These are phyloP conservation scores for Yoshiicerus persimilis DNA, from an alignment of 1,140 invertebrate species.

Conservation along the genomic window DNA sequence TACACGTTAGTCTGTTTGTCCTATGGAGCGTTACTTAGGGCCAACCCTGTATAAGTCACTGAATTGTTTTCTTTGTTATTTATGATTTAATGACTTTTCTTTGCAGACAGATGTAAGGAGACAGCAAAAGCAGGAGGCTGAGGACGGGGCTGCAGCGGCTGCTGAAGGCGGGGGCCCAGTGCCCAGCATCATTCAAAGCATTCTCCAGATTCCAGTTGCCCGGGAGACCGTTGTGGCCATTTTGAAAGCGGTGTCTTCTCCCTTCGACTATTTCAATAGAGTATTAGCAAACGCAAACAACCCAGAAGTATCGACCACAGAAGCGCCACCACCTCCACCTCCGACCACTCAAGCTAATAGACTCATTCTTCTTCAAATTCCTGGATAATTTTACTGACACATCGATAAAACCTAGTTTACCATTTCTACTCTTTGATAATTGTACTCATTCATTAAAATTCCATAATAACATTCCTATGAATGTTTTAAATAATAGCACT, in stretches of 20 bases:
- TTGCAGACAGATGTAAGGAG: neutral
- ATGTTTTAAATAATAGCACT: too few relatives aligned
- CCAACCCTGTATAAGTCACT: too few relatives aligned
- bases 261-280: neutral
- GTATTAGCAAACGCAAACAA: neutral
- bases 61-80: too few relatives aligned
- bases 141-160: neutral
- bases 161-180: neutral
- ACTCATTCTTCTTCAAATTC: neutral
- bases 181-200: neutral
- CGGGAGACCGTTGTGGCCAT: neutral
- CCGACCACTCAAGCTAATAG: neutral
- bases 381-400: too few relatives aligned
- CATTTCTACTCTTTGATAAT: too few relatives aligned
- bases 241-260: neutral
- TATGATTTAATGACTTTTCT: too few relatives aligned
- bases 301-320: neutral
- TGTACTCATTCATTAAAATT: too few relatives aligned
- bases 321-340: neutral
- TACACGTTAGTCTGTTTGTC: too few relatives aligned
- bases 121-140: neutral
- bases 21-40: too few relatives aligned
- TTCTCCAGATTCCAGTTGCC: neutral
- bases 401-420: too few relatives aligned
- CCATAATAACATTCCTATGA: too few relatives aligned